Evolutionary conservation across 2,113 vertebrate genomes (phyloP).

Genomic region (Mormyrus iriodes): DNA sequence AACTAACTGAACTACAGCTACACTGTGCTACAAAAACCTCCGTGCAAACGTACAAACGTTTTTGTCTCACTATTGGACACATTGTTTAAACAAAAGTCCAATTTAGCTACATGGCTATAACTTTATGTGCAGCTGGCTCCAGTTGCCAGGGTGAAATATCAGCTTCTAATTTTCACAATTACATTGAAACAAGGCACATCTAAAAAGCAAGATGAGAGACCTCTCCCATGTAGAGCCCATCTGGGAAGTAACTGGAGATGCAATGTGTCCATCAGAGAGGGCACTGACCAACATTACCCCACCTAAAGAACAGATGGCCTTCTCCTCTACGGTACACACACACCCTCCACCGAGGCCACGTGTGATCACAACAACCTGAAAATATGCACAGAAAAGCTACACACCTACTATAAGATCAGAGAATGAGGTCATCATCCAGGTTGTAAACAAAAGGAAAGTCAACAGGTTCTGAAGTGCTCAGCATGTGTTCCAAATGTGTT

Average conservation of each 20-base stretch:
- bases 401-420: background rate
- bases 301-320: conserved; percentile 35
- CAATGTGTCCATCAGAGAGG: conserved; percentile 31
- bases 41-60: background rate
- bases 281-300: conserved; percentile 50
- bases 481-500: background rate
- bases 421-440: background rate
- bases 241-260: conserved; percentile 55
- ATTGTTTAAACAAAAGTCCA: background rate
- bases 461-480: background rate
- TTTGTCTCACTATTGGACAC: background rate
- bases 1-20: background rate
- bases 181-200: background rate
- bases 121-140: background rate
- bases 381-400: background rate
- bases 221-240: conserved; percentile 51
- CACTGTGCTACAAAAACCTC: background rate
- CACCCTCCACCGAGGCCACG: background rate
- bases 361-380: conserved; percentile 9
- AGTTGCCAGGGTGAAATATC: background rate
- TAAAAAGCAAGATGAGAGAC: conserved; percentile 20
- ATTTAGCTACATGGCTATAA: background rate
- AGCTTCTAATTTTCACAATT: conserved; percentile 13
- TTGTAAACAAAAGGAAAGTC: background rate
- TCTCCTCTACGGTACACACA: conserved; percentile 37